phyloP scores from a whole-genome alignment of 2,113 vertebrate species.

The Cettia cetti region DNA sequence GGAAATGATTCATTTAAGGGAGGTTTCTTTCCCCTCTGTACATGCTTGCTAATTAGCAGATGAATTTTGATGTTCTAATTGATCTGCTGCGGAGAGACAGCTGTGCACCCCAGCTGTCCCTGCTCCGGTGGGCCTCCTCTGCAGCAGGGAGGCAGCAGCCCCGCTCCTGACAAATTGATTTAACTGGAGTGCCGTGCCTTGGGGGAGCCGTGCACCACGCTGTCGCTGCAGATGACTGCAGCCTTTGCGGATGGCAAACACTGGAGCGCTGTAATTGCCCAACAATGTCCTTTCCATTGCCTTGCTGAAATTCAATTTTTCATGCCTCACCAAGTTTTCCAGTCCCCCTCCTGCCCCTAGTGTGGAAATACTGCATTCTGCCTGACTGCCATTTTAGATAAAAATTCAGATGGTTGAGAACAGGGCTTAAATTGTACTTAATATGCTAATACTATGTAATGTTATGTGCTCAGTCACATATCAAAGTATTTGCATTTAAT shows the following conservation, averaged over 20 bases:
- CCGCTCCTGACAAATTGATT: constrained; percentile 64
- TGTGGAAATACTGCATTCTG: neutral
- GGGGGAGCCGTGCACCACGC: constrained; percentile 10
- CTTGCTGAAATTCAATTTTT: constrained; percentile 26
- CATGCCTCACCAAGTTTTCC: constrained; percentile 9
- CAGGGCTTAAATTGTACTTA: neutral
- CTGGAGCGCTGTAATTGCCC: constrained; percentile 33
- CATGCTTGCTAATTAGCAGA: constrained; percentile 68
- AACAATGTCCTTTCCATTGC: constrained; percentile 24
- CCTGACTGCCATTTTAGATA: neutral
- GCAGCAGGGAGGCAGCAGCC: neutral
- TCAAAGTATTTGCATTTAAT: constrained; percentile 33
- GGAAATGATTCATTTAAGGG: constrained; percentile 45
- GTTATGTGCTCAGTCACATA: neutral
- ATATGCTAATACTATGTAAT: neutral
- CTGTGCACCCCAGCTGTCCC: constrained; percentile 68
- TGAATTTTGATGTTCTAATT: constrained; percentile 68
- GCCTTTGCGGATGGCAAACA: constrained; percentile 18
- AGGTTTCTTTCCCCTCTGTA: constrained; percentile 26
- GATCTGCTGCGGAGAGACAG: constrained; percentile 63
- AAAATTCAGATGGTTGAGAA: neutral
- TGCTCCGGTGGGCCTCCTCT: constrained; percentile 20
- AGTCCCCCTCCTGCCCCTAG: neutral
- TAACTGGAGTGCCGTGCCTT: constrained; percentile 50
- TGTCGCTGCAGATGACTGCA: constrained; percentile 52